phyloP scores from a whole-genome alignment of 2,113 vertebrate genomes.

The Mormyrus lacerda region DNA sequence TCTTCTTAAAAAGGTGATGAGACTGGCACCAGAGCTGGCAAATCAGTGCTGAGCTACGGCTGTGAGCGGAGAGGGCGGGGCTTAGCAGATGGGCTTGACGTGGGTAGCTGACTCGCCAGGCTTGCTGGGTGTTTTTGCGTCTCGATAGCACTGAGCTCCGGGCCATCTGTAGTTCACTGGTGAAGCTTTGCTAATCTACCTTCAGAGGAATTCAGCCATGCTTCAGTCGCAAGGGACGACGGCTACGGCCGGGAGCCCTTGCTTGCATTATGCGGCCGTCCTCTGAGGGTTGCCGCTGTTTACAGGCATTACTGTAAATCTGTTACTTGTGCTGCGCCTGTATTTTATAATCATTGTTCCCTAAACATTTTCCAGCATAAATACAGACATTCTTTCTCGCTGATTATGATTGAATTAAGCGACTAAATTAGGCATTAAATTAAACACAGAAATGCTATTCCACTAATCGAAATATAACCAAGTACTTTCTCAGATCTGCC shows the following conservation, averaged over 20 bases:
- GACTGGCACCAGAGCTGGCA: not conserved
- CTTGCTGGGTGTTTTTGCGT: not conserved
- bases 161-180: not conserved
- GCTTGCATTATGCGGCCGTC: not conserved
- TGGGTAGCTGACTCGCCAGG: not conserved
- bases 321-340: not conserved
- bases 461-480: not conserved
- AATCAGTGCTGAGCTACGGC: not conserved
- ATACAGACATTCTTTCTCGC: not conserved
- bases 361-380: not conserved
- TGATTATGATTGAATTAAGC: not conserved
- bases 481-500: not conserved
- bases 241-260: not conserved
- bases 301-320: not conserved
- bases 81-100: not conserved
- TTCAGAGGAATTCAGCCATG: not conserved
- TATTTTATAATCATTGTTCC: not conserved
- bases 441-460: not conserved
- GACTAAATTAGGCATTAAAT: slow-evolving; percentile 6
- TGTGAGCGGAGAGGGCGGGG: not conserved
- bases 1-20: not conserved
- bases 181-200: not conserved
- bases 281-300: not conserved
- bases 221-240: not conserved
- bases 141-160: not conserved